Evolutionary conservation across 2,797 vertebrate genomes (phyloP).

Genomic region (Hylomyscus alleni): DNA sequence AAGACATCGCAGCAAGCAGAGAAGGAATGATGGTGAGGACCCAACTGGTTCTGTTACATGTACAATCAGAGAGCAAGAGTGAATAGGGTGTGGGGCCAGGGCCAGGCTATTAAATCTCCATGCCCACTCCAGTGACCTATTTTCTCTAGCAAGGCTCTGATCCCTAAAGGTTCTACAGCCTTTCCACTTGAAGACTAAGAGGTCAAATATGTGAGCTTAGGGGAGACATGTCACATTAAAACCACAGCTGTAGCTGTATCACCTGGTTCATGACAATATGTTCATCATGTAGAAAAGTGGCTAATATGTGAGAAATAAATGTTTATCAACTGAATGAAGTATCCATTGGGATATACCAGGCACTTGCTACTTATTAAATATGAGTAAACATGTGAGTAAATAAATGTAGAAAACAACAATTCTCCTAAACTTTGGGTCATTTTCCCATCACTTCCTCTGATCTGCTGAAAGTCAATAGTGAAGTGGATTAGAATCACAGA

Average conservation of each 20-base stretch:
- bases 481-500: neutral
- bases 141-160: neutral
- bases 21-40: neutral
- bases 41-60: neutral
- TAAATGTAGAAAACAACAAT: neutral
- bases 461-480: neutral
- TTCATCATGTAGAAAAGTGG: neutral
- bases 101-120: neutral
- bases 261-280: neutral
- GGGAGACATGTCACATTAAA: neutral
- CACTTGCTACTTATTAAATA: neutral
- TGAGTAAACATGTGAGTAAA: neutral
- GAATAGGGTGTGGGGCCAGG: neutral
- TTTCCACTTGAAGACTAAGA: neutral
- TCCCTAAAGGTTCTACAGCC: neutral
- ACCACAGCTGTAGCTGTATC: neutral
- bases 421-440: neutral
- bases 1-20: neutral
- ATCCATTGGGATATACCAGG: neutral
- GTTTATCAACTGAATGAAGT: slow-evolving; percentile 19
- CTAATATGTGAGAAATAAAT: neutral
- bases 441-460: neutral
- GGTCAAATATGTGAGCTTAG: neutral
- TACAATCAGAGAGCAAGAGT: neutral
- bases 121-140: neutral